Evolutionary conservation across 1,140 invertebrate species (phyloP).

Genomic region (Drosophila repleta): DNA sequence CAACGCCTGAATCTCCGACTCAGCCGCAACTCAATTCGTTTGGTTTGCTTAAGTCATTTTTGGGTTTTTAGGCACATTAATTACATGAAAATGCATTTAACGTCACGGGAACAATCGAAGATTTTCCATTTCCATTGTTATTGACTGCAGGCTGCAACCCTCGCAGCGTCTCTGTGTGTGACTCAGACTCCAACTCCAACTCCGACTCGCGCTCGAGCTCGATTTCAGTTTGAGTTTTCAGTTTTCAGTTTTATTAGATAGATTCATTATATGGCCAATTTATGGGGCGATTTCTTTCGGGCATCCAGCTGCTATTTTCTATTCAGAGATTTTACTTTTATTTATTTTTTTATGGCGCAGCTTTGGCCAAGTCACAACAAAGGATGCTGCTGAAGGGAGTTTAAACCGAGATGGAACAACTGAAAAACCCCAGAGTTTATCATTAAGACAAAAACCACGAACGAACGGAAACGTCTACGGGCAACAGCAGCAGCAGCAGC

Average conservation of each 20-base stretch:
- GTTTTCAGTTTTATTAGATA: constrained; percentile 60
- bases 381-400: constrained; percentile 67
- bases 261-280: constrained; percentile 72
- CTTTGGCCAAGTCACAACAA: constrained; percentile 62
- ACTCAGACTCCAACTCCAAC: constrained; percentile 13
- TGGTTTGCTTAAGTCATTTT: constrained; percentile 76
- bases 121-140: constrained; percentile 34
- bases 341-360: constrained; percentile 64
- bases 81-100: constrained; percentile 78
- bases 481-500: constrained; percentile 35
- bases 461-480: constrained; percentile 51
- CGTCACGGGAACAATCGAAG: constrained; percentile 63
- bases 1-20: constrained; percentile 49
- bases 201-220: constrained; percentile 4
- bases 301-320: constrained; percentile 64
- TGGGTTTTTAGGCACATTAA: constrained; percentile 63
- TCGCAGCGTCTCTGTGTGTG: constrained; percentile 22
- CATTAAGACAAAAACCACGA: constrained; percentile 66
- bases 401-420: constrained; percentile 46
- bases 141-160: constrained; percentile 51
- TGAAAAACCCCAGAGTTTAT: constrained; percentile 68
- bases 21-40: constrained; percentile 16
- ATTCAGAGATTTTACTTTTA: constrained; percentile 34
- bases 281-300: constrained; percentile 58
- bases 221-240: constrained; percentile 44